These are phyloP conservation scores for Noturus placidus DNA, from an alignment of 2,113 vertebrate genomes.

Conservation along the genomic window DNA sequence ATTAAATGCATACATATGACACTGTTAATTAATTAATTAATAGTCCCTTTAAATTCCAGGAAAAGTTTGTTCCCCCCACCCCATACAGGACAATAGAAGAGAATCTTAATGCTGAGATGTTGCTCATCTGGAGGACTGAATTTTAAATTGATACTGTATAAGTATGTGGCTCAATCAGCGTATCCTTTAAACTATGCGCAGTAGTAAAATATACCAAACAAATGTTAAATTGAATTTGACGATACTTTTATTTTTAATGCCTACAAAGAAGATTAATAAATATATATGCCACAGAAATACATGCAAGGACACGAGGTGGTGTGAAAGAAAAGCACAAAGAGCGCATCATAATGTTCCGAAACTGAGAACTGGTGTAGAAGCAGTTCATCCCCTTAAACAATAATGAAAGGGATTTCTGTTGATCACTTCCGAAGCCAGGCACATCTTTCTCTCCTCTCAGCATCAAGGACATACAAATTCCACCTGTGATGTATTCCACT, in stretches of 20 bases:
- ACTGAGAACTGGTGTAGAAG: not conserved
- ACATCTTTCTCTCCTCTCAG: not conserved
- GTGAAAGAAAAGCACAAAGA: not conserved
- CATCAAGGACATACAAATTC: slow-evolving; percentile 19
- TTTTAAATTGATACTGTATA: not conserved
- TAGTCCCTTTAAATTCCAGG: not conserved
- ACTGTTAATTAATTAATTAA: not conserved
- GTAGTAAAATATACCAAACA: too few species aligned
- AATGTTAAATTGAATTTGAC: too few species aligned
- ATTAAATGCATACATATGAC: not conserved
- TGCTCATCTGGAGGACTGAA: not conserved
- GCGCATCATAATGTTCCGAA: not conserved
- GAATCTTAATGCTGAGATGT: not conserved
- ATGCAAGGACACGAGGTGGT: not conserved
- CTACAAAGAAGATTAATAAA: too few species aligned
- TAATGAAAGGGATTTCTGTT: not conserved
- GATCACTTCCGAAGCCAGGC: not conserved
- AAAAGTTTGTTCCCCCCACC: not conserved
- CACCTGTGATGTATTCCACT: not conserved
- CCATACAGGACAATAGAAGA: not conserved
- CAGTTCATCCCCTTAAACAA: not conserved
- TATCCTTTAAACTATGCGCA: not conserved
- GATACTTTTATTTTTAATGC: too few species aligned
- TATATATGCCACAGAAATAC: not conserved
- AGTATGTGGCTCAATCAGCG: not conserved